Percentiles rank a stretch among this genome's conserved stretches.
These are phyloP conservation scores for Lepus europaeus DNA, from an alignment of 2,113 vertebrate genomes.

Conservation along the genomic window DNA sequence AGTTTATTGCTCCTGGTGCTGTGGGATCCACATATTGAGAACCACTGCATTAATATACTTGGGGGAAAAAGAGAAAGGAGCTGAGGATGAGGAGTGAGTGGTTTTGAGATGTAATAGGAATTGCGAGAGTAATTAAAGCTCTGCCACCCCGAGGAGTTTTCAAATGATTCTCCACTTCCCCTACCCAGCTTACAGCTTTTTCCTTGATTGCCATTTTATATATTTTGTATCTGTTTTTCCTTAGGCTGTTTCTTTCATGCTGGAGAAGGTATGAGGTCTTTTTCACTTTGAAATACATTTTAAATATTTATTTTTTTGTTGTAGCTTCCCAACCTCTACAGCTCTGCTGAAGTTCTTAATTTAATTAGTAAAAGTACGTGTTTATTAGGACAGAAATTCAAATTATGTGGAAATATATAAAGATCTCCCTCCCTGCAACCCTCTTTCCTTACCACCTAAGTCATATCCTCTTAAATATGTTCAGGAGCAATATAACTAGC, in stretches of 20 bases:
- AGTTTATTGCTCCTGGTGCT: background rate
- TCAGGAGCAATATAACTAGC: background rate
- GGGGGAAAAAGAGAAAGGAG: background rate
- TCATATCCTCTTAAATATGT: background rate
- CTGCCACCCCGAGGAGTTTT: background rate
- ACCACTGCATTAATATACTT: background rate
- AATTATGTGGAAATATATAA: background rate
- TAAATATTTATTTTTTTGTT: conserved; percentile 4
- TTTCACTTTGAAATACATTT: background rate
- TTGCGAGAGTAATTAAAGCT: background rate
- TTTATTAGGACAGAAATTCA: background rate
- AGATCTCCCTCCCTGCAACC: background rate
- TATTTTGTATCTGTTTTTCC: conserved; percentile 20
- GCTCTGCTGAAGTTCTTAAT: background rate
- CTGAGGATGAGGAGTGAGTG: background rate
- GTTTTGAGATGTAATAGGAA: background rate
- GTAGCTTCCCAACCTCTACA: background rate
- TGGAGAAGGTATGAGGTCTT: background rate
- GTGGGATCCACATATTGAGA: background rate
- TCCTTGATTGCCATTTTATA: background rate
- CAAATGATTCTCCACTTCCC: background rate
- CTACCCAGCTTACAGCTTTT: background rate
- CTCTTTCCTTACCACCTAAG: background rate
- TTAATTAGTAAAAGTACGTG: background rate
- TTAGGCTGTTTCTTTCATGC: background rate